These are phyloP conservation scores for Esperia sulphurella DNA, from an alignment of 2,888 invertebrate species.

Conservation along the genomic window DNA sequence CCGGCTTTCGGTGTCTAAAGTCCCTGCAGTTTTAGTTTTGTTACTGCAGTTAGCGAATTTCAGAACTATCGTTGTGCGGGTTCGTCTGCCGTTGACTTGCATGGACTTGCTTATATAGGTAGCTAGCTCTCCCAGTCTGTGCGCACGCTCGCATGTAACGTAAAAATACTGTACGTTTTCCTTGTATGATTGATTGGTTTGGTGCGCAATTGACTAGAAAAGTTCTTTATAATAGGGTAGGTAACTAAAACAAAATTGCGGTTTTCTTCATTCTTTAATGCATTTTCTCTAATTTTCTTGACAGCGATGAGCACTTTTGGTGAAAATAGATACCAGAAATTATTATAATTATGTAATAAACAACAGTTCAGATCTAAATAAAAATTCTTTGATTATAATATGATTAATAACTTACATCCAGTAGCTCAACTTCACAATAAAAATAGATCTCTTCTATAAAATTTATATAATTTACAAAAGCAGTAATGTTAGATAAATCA, in stretches of 20 bases:
- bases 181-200: too few species aligned
- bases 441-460: conserved; percentile 80
- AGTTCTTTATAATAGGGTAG: background rate
- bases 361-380: conserved; percentile 68
- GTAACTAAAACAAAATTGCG: conserved; percentile 42
- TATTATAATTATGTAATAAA: conserved; percentile 65
- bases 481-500: conserved; percentile 65
- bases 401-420: conserved; percentile 49
- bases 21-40: too few species aligned
- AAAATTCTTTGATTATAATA: conserved; percentile 24
- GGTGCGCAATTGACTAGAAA: too few species aligned
- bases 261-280: conserved; percentile 79
- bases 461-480: conserved; percentile 78
- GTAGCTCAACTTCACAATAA: conserved; percentile 75
- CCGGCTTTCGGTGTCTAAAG: too few species aligned
- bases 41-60: too few species aligned
- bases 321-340: conserved; percentile 81
- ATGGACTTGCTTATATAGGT: too few species aligned
- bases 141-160: too few species aligned
- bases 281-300: conserved; percentile 80
- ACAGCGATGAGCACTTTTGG: conserved; percentile 86
- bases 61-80: too few species aligned
- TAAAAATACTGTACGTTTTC: too few species aligned
- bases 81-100: too few species aligned
- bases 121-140: too few species aligned